These are phyloP conservation scores for Myrmecophaga tridactyla DNA, from an alignment of 2,113 vertebrate species.

Conservation along the genomic window DNA sequence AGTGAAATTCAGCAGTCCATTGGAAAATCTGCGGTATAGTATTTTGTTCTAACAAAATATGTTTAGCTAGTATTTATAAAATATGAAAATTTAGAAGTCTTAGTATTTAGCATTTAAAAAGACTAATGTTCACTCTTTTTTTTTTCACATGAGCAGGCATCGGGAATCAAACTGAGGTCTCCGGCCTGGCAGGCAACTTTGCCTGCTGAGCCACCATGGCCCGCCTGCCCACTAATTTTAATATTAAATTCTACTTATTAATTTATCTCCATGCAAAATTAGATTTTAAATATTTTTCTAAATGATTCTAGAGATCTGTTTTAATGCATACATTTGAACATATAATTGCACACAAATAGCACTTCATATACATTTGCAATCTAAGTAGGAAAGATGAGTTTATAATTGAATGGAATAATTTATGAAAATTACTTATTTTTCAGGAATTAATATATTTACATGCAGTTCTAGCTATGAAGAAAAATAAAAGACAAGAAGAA, in stretches of 20 bases:
- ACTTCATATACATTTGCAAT: conserved; percentile 16
- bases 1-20: conserved; percentile 94
- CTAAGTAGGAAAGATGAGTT: conserved; percentile 28
- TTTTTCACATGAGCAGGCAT: no score
- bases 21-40: conserved; percentile 92
- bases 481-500: conserved; percentile 87
- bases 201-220: no score
- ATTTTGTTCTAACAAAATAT: conserved; percentile 20
- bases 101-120: not conserved
- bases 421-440: conserved; percentile 21
- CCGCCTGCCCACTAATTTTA: not conserved
- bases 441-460: conserved; percentile 93
- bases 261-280: not conserved
- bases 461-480: conserved; percentile 91
- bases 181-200: no score
- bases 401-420: conserved; percentile 34
- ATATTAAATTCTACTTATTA: not conserved
- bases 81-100: not conserved
- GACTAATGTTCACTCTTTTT: no score
- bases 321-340: conserved; percentile 30
- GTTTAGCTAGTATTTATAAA: not conserved
- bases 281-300: not conserved
- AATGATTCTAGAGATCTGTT: not conserved
- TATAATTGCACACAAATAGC: not conserved
- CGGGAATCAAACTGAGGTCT: no score